Conservation (phyloP, 1,140 invertebrate species). For the Amphibalanus amphitrite region DNA sequence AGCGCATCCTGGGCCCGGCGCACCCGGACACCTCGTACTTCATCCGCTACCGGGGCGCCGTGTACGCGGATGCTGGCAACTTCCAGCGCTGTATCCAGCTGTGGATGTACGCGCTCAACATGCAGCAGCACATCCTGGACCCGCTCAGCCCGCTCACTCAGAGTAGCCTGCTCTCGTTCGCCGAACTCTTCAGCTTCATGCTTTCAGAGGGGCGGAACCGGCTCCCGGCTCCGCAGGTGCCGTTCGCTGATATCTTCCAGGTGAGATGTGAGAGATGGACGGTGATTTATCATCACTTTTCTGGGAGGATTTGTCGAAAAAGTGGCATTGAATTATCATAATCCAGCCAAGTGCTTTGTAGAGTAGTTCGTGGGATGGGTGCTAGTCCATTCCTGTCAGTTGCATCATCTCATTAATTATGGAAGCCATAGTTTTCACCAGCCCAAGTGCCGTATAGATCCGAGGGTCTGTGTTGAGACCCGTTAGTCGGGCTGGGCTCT, state of each 20-base stretch:
- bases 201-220: constrained; percentile 38
- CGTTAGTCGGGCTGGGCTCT: no score
- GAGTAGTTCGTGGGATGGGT: no score
- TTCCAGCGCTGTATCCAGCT: constrained; percentile 78
- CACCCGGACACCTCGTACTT: constrained; percentile 95
- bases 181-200: constrained; percentile 89
- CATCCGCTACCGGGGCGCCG: constrained; percentile 77
- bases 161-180: constrained; percentile 78
- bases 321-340: no score
- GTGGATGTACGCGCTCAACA: constrained; percentile 93
- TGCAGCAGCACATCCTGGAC: constrained; percentile 82
- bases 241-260: constrained; percentile 53
- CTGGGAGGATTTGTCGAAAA: no score
- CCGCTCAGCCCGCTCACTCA: constrained; percentile 89
- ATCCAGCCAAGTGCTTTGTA: no score
- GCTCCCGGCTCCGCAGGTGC: constrained; percentile 39
- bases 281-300: no score
- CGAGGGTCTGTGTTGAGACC: no score
- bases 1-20: constrained; percentile 75
- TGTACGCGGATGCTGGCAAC: constrained; percentile 86
- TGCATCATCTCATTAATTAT: no score
- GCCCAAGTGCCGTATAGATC: no score
- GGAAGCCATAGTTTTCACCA: no score
- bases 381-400: no score
- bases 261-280: not conserved